Evolutionary conservation across 1,140 invertebrate genomes (phyloP).

Genomic region (Zaprionus tsacasi): DNA sequence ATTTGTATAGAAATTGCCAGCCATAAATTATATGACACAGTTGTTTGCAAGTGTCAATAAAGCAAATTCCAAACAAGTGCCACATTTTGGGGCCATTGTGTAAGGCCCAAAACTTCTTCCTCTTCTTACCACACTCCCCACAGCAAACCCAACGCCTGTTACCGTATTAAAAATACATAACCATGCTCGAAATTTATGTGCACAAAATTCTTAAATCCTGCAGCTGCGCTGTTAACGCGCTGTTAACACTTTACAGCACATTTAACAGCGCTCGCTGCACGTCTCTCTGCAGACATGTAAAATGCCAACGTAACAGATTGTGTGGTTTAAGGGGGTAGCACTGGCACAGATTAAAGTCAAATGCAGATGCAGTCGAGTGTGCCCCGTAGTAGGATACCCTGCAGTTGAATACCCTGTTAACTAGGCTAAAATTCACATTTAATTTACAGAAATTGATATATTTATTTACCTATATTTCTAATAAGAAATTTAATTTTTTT

Average conservation of each 20-base stretch:
- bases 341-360: background rate
- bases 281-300: no score
- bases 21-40: constrained; percentile 66
- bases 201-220: constrained; percentile 18
- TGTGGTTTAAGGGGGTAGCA: background rate
- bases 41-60: constrained; percentile 71
- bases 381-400: no score
- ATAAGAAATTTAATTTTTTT: no score
- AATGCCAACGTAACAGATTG: background rate
- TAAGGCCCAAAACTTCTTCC: constrained; percentile 39
- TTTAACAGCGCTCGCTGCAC: constrained; percentile 23
- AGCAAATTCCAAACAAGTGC: constrained; percentile 50
- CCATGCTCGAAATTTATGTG: constrained; percentile 56
- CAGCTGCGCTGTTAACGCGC: constrained; percentile 11
- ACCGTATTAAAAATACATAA: constrained; percentile 66
- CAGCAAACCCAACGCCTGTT: no score
- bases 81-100: constrained; percentile 46
- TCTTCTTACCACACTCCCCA: background rate
- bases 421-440: no score
- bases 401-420: no score
- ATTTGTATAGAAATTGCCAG: constrained; percentile 49
- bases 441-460: no score
- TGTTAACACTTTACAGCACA: constrained; percentile 22
- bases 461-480: no score
- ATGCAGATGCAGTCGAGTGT: no score